Evolutionary conservation across 2,797 vertebrate species (phyloP), one percentile per base, ranked within the genome.

Genomic region (Sebastes steindachneri): DNA sequence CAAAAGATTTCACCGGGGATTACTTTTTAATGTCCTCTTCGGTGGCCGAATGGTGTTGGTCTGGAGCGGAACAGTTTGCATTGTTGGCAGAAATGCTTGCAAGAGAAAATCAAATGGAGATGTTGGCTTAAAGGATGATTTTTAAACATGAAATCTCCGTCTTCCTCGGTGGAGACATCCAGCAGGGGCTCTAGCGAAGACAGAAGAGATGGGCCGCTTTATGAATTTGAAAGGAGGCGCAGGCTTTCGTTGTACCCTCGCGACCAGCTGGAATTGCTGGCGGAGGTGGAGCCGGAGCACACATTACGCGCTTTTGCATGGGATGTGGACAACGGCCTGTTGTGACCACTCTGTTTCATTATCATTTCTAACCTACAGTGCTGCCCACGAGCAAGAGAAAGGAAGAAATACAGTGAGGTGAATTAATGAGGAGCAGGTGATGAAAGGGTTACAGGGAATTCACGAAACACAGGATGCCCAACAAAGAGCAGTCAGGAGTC

Each of bases 341-440:
- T 23, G 57, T 15, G 67, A 76, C 58, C 69, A 5, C 57, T 73
- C 54, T 3, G 68, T 48, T 73, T 80, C 75, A 80, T 89, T 85
- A 86, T 79, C 54, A 59, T 73, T 33, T 62, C 7, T 10, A 73
- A 55, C 67, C 35, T 19, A 28, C 58, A 1, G 70, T 1, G 68
- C 33, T 15, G 64, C 28, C 66, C 14, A 69, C 9, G 12, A 25
- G 23, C 5, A 5, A 15, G 41, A 60, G 35, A 63, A 51, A 35
- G 66, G 66, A 72, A 53, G 23, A 55, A 79, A 74, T 41, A 12
- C 55, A 64, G 69, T 57, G 58, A 89, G 83, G 59, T 83, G 80
- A 89, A 83, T 86, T 86, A 88, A 92, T 89, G 84, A 91, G 78
- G 76, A 62, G 59, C 60, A 63, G 73, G 84, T 80, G 89, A 93